Evolutionary conservation across 2,113 vertebrate genomes (phyloP), one percentile per base, ranked within the genome.

Genomic region (Hippocampus barbouri): DNA sequence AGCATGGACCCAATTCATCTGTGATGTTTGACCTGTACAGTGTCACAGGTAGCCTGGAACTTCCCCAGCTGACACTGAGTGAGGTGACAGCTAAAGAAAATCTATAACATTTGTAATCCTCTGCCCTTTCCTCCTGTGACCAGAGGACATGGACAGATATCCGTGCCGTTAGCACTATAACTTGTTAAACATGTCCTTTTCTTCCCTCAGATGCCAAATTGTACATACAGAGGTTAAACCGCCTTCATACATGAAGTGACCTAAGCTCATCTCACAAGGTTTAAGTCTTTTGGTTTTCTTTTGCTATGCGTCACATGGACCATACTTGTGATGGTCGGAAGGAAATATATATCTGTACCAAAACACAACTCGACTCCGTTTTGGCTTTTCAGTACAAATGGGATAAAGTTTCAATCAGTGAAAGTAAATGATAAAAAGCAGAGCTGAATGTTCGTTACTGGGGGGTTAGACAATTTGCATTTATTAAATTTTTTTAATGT

Each of bases 41-140:
- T 43, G 64, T 66, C 64, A 9, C 7, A 25, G 64, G 41, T 47
- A 66, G 43, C 64, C 64, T 47, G 64, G 10, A 47, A 66, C 64
- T 27, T 47, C 25, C 64, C 41, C 41, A 18, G 43, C 43, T 66
- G 64, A 66, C 64, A 66, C 64, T 49, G 64, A 47, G 12, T 4
- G 43, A 25, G 41, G 23, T 66, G 64, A 25, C 15, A 30, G 59
- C 59, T 61, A 16, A 61, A 61, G 8, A 66, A 63, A 47, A 45
- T 66, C 41, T 66, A 66, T 66, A 66, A 66, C 64, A 10, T 66
- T 49, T 66, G 43, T 66, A 43, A 25, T 47, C 64, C 14, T 47
- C n/a, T 66, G 43, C 23, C 43, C 16, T 65, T 64, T 41, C 30
- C 20, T 25, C 40, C 7, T 47, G 63, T 66, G 63, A 45, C 40